These are phyloP conservation scores for Yponomeuta malinellus DNA, from an alignment of 2,888 invertebrate genomes.

Conservation along the genomic window DNA sequence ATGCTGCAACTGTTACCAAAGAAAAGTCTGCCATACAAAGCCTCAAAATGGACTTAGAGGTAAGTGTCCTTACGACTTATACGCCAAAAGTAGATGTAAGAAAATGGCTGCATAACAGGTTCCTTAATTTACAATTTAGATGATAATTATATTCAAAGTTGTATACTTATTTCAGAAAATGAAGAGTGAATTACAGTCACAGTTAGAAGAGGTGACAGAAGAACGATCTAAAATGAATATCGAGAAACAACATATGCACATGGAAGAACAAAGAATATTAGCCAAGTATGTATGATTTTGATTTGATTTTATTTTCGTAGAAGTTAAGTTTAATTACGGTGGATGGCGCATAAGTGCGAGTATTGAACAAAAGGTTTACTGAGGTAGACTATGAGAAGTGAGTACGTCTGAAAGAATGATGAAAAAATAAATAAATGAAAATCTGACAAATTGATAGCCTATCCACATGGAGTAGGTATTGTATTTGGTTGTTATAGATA, in stretches of 20 bases:
- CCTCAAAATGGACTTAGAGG: slow-evolving; percentile 61
- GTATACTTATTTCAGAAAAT: slow-evolving; percentile 43
- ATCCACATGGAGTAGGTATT: no score
- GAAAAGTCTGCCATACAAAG: slow-evolving; percentile 56
- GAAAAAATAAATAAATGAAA: no score
- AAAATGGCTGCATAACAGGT: not conserved
- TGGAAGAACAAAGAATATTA: slow-evolving; percentile 60
- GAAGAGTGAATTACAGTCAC: slow-evolving; percentile 59
- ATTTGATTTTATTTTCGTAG: no score
- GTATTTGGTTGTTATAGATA: not conserved
- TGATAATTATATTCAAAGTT: no score
- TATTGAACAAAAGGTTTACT: no score
- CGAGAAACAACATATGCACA: slow-evolving; percentile 59
- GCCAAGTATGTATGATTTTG: slow-evolving; percentile 55
- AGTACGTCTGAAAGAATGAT: no score
- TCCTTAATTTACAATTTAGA: not conserved
- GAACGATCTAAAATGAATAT: slow-evolving; percentile 56
- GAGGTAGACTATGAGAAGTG: no score
- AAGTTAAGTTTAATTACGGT: no score
- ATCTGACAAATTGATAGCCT: no score
- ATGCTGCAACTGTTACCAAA: slow-evolving; percentile 46
- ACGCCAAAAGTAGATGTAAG: not conserved
- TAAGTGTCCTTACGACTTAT: slow-evolving; percentile 24
- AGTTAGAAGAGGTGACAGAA: slow-evolving; percentile 59
- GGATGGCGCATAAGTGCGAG: no score